These are phyloP conservation scores for Lasioglossum lativentre DNA, from an alignment of 2,888 invertebrate genomes.

Conservation along the genomic window DNA sequence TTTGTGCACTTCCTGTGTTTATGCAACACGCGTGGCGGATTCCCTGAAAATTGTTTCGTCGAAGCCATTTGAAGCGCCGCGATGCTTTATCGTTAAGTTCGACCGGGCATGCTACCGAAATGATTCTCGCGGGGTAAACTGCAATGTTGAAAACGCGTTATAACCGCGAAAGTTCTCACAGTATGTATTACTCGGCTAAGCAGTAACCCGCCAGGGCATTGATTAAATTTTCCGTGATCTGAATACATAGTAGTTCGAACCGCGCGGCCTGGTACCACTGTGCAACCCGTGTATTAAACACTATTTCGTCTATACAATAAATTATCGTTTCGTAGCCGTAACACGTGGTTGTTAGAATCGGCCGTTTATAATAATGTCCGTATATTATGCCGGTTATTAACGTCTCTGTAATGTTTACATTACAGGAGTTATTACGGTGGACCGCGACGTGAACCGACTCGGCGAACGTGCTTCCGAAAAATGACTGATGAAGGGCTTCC, in stretches of 20 bases:
- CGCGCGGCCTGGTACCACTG: background rate
- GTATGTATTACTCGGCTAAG: background rate
- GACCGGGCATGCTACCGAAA: background rate
- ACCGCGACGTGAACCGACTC: slow-evolving; percentile 12
- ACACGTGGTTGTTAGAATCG: slow-evolving; percentile 40
- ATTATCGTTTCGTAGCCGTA: slow-evolving; percentile 30
- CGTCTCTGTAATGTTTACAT: slow-evolving; percentile 46
- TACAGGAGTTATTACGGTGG: slow-evolving; percentile 32
- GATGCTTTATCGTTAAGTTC: background rate
- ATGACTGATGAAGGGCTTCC: slow-evolving; percentile 37
- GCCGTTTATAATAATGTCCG: slow-evolving; percentile 43
- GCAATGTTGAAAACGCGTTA: slow-evolving; percentile 5
- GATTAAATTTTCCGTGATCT: slow-evolving; percentile 37
- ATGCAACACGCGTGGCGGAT: background rate
- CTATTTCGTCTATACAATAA: slow-evolving; percentile 35
- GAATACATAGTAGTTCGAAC: slow-evolving; percentile 46
- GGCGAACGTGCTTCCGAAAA: slow-evolving; percentile 24
- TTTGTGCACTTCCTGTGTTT: background rate
- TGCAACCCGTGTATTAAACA: background rate
- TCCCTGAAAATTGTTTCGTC: background rate
- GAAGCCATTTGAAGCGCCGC: slow-evolving; percentile 3
- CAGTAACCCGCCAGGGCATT: background rate
- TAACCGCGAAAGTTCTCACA: slow-evolving; percentile 27
- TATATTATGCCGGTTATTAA: slow-evolving; percentile 41
- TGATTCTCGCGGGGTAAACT: background rate